Base-by-base conservation (phyloP, 2,888 invertebrate genomes). In the Parapristionchus giblindavisi region DNA sequence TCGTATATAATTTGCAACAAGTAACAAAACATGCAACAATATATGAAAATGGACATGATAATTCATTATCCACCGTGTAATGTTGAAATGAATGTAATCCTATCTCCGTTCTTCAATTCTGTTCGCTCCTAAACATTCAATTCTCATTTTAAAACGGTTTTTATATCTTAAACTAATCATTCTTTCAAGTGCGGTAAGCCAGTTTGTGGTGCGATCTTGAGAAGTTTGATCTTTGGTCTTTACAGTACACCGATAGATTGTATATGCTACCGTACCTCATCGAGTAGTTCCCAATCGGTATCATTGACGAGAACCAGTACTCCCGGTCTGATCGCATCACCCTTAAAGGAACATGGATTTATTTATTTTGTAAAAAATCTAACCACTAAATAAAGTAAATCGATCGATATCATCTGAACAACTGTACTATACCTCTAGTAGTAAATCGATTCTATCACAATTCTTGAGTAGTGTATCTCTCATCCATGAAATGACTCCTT, bases 281-380 rank as follows among this genome's bases (percentile, higher is more conserved):
- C 93, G 89, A 92, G 89, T 24, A 98, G 89, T 89, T 98, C 96
- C 97, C 97, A 98, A 88, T 98, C 98, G 0, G 93, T 91, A 84
- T 98, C 96, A 88, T 98, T 98, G 11, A 98, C 92, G 2, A 98
- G 90, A 0, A 98, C 96, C 65, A 98, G 89, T 78, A 98, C 97
- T 2, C 85, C 85, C 24, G 86, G 87, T 54, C 86, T 76, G 2
- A 91, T 89, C 48, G 89, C 88, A 11, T 78, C 82, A 11, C 77
- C 78, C n/a, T n/a, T n/a, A n/a, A n/a, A n/a, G n/a, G n/a, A n/a
- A n/a, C n/a, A n/a, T n/a, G n/a, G n/a, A n/a, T n/a, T n/a, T n/a
- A n/a, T n/a, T n/a, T n/a, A n/a, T n/a, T n/a, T n/a, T n/a, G n/a
- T n/a, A n/a, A n/a, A n/a, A n/a, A n/a, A n/a, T n/a, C n/a, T n/a